These are phyloP conservation scores for Brachymystax lenok DNA, from an alignment of 2,797 vertebrate species.

Conservation along the genomic window DNA sequence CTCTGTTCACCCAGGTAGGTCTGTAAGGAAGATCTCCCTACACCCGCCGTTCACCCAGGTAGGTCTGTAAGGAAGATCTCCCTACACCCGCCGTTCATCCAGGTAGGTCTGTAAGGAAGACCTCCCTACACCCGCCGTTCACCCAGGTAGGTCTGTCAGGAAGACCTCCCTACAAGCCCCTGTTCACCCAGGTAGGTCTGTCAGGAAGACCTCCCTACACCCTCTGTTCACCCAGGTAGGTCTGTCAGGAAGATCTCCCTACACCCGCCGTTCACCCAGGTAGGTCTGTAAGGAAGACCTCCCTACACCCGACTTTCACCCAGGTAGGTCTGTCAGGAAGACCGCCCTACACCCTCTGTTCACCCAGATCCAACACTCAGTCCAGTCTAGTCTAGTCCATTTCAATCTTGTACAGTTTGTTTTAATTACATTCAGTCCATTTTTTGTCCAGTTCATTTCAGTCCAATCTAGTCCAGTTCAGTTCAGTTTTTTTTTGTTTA, in stretches of 20 bases:
- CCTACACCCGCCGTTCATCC: too few species aligned
- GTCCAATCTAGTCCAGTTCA: background rate
- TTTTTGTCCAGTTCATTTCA: too few species aligned
- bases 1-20: conserved; percentile 79
- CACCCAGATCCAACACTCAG: conserved; percentile 69
- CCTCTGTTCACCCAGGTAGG: too few species aligned
- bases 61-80: conserved; percentile 84
- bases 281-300: conserved; percentile 87
- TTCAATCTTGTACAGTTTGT: too few species aligned
- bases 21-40: conserved; percentile 82
- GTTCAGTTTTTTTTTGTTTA: too few species aligned
- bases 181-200: conserved; percentile 85
- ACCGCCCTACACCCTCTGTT: conserved; percentile 68
- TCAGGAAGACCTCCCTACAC: conserved; percentile 77
- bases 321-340: conserved; percentile 87
- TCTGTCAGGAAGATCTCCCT: conserved; percentile 84
- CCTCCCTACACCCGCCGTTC: conserved; percentile 67
- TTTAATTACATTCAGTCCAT: background rate
- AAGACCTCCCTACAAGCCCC: conserved; percentile 70
- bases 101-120: conserved; percentile 89
- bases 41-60: conserved; percentile 77
- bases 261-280: conserved; percentile 74
- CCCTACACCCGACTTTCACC: conserved; percentile 66
- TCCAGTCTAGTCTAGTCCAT: background rate
- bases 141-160: conserved; percentile 87